These are phyloP conservation scores for Euclidia mi DNA, from an alignment of 2,888 invertebrate genomes.

Conservation along the genomic window DNA sequence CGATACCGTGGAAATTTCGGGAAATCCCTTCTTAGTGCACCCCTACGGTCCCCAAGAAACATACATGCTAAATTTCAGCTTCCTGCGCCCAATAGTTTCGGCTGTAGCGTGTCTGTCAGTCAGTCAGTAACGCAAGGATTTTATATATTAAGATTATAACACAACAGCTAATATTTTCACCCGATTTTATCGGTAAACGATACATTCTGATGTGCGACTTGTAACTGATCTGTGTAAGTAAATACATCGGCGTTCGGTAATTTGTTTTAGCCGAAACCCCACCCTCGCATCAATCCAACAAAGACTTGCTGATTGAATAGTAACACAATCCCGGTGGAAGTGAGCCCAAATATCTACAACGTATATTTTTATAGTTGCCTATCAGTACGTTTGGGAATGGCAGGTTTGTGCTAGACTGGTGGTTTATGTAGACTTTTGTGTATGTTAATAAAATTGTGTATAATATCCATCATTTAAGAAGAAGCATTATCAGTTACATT, in stretches of 20 bases:
- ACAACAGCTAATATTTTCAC: slow-evolving; percentile 66
- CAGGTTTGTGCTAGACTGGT: neutral
- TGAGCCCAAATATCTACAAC: slow-evolving; percentile 57
- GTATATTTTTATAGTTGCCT: slow-evolving; percentile 29
- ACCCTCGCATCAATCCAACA: slow-evolving; percentile 70
- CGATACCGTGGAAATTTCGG: too few relatives aligned
- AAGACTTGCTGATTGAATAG: slow-evolving; percentile 79
- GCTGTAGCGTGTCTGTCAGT: too few relatives aligned
- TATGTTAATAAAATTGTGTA: too few relatives aligned
- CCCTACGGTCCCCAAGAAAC: too few relatives aligned
- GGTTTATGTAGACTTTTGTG: too few relatives aligned
- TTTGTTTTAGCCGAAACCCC: slow-evolving; percentile 71
- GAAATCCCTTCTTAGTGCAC: too few relatives aligned
- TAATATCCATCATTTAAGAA: too few relatives aligned
- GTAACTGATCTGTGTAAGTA: slow-evolving; percentile 72
- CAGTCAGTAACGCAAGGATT: too few relatives aligned
- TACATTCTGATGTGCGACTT: slow-evolving; percentile 68
- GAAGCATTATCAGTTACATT: too few relatives aligned
- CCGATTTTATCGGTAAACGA: slow-evolving; percentile 75
- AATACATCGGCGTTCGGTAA: slow-evolving; percentile 64
- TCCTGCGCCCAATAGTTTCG: too few relatives aligned
- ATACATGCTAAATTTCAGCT: too few relatives aligned
- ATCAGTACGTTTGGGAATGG: slow-evolving; percentile 7
- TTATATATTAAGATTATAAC: too few relatives aligned
- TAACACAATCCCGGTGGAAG: slow-evolving; percentile 74